These are phyloP conservation scores for Motacilla alba DNA, from an alignment of 2,113 vertebrate genomes.

Conservation along the genomic window DNA sequence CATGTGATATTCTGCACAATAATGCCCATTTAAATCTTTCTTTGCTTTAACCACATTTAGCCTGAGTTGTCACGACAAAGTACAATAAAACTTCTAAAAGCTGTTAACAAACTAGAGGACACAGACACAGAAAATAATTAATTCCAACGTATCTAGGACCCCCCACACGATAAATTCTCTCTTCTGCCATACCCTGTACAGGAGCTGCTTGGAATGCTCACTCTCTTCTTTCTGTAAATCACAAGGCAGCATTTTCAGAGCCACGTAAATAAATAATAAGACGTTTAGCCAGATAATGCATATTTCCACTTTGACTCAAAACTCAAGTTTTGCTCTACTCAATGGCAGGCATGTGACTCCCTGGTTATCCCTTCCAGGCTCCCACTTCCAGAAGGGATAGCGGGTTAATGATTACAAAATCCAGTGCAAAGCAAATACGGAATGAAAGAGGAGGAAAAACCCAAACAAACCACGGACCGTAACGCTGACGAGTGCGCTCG, in stretches of 20 bases:
- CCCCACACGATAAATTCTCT: background rate
- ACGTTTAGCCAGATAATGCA: background rate
- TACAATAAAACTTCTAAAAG: background rate
- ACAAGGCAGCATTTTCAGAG: background rate
- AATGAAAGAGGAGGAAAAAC: background rate
- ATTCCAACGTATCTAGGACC: background rate
- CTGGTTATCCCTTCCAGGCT: too few relatives aligned
- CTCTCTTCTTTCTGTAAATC: background rate
- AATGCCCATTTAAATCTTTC: background rate
- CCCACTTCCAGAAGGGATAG: background rate
- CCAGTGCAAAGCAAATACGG: background rate
- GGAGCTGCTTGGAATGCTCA: background rate
- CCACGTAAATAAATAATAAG: slow-evolving; percentile 1
- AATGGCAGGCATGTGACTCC: background rate
- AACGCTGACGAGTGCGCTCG: background rate
- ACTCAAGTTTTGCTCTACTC: background rate
- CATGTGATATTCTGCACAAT: background rate
- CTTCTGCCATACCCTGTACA: too few relatives aligned
- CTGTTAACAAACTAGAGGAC: background rate
- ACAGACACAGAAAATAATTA: background rate
- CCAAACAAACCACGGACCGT: background rate
- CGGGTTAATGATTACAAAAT: background rate
- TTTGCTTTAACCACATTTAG: background rate
- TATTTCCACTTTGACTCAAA: background rate
- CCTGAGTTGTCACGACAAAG: background rate